Evolutionary conservation across 2,113 vertebrate genomes (phyloP).

Genomic region (Spea multiplicata): DNA sequence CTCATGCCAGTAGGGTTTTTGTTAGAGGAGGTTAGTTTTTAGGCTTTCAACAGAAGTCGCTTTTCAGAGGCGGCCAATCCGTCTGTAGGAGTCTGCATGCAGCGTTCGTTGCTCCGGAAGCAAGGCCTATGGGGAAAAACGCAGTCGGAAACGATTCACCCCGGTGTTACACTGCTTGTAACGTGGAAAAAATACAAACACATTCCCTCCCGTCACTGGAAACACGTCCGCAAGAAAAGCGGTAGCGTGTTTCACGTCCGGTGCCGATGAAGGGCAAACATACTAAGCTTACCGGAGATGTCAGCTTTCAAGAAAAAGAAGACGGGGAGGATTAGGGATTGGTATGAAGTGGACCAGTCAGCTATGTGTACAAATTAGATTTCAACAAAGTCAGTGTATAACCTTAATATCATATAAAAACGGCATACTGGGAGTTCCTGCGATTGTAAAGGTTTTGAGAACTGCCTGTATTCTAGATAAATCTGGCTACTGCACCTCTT

Average conservation of each 20-base stretch:
- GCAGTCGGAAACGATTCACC: slow-evolving; percentile 84
- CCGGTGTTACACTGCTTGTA: slow-evolving; percentile 52
- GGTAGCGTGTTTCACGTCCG: neutral
- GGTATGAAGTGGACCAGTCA: too few species aligned
- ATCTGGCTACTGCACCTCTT: too few species aligned
- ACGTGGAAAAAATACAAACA: neutral
- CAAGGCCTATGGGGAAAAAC: slow-evolving; percentile 83
- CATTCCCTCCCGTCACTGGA: neutral
- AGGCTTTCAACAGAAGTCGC: slow-evolving; percentile 65
- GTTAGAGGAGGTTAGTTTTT: slow-evolving; percentile 57
- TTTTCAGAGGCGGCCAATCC: slow-evolving; percentile 87
- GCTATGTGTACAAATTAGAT: too few species aligned
- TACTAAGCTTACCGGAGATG: neutral
- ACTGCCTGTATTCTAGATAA: too few species aligned
- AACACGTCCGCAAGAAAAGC: neutral
- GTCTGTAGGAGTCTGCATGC: slow-evolving; percentile 87
- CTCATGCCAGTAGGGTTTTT: slow-evolving; percentile 58
- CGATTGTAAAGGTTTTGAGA: too few species aligned
- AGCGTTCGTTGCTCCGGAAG: slow-evolving; percentile 81
- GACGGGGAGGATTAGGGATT: too few species aligned
- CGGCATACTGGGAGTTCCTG: too few species aligned
- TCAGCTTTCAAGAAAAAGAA: too few species aligned
- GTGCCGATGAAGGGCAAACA: neutral
- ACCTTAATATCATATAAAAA: too few species aligned
- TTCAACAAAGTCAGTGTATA: too few species aligned